Percentiles rank a stretch among this genome's conserved stretches.
These are phyloP conservation scores for Xiphophorus hellerii DNA, from an alignment of 2,113 vertebrate genomes.

Conservation along the genomic window DNA sequence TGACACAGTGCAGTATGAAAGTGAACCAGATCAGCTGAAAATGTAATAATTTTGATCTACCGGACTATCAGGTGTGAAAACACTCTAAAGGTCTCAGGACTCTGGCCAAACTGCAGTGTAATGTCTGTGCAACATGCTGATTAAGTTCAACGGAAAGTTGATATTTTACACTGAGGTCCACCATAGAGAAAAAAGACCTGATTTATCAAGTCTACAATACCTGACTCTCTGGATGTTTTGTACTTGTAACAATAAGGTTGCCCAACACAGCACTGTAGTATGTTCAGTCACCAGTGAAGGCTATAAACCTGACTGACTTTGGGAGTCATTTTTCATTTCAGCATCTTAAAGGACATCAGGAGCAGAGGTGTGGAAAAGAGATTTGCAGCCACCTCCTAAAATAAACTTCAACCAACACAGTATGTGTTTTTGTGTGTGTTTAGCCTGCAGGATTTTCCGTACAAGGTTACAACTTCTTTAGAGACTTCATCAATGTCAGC, in stretches of 20 bases:
- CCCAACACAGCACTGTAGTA: background rate
- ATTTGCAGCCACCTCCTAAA: conserved; percentile 50
- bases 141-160: too few species aligned
- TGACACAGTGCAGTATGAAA: too few species aligned
- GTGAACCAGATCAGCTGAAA: too few species aligned
- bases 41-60: too few species aligned
- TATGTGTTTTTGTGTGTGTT: conserved; percentile 34
- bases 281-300: conserved; percentile 6
- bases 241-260: background rate
- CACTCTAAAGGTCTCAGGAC: too few species aligned
- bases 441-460: conserved; percentile 49
- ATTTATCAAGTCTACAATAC: too few species aligned
- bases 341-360: conserved; percentile 39
- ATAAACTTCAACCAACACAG: conserved; percentile 50
- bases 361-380: conserved; percentile 50
- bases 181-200: too few species aligned
- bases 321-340: conserved; percentile 50
- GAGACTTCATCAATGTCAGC: conserved; percentile 60
- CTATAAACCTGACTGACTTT: conserved; percentile 13
- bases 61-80: too few species aligned
- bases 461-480: conserved; percentile 49
- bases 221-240: too few species aligned
- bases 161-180: too few species aligned
- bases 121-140: too few species aligned
- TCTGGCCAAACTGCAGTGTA: too few species aligned